Evolutionary conservation across 2,113 vertebrate genomes (phyloP).

Genomic region (Ascaphus truei): DNA sequence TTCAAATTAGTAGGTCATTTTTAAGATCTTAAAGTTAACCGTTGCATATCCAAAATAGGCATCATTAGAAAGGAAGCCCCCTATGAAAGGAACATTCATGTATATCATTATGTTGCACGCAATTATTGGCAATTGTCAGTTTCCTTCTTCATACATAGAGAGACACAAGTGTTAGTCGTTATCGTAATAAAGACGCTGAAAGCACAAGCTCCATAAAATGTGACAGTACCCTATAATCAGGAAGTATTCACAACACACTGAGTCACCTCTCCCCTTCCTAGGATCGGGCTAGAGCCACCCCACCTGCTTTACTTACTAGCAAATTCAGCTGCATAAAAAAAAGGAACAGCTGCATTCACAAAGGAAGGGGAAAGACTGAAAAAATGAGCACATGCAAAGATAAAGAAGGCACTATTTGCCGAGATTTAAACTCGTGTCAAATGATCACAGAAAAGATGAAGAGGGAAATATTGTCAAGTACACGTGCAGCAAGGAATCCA

Average conservation of each 20-base stretch:
- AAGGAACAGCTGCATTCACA: conserved; percentile 26
- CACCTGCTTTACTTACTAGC: conserved; percentile 6
- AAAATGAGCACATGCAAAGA: not conserved
- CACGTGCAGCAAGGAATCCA: too few species aligned
- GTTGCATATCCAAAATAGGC: too few species aligned
- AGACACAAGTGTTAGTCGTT: not conserved
- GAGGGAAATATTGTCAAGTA: too few species aligned
- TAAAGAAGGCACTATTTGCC: too few species aligned
- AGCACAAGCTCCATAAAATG: not conserved
- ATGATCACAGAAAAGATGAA: too few species aligned
- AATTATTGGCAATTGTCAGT: conserved; percentile 9
- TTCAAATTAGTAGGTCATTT: too few species aligned
- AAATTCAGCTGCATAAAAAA: not conserved
- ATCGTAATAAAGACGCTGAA: conserved; percentile 5
- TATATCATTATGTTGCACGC: not conserved
- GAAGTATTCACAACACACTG: conserved; percentile 4
- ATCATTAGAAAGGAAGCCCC: too few species aligned
- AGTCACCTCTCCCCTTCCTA: not conserved
- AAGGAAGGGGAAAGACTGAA: not conserved
- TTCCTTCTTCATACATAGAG: not conserved
- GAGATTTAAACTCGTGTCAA: too few species aligned
- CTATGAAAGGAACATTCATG: not conserved
- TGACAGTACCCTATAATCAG: conserved; percentile 16
- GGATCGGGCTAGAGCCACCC: not conserved
- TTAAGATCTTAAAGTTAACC: too few species aligned